Evolutionary conservation across 2,797 vertebrate species (phyloP).

Genomic region (Pseudochaenichthys georgianus): DNA sequence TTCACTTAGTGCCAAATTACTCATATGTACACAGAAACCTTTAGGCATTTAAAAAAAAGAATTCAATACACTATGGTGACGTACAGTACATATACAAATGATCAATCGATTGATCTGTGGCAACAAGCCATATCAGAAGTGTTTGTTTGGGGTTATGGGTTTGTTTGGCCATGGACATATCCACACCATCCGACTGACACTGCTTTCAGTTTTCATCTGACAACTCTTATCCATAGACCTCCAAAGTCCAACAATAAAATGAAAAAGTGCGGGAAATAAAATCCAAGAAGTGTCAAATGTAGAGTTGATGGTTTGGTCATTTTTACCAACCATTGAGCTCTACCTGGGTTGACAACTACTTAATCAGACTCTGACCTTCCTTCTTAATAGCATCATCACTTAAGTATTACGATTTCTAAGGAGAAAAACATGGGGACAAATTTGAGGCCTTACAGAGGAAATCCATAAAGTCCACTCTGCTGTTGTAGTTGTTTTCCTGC

Average conservation of each 20-base stretch:
- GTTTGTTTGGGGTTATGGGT: constrained; percentile 13
- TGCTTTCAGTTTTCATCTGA: constrained; percentile 5
- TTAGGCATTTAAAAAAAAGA: constrained; percentile 22
- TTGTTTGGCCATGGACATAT: constrained; percentile 17
- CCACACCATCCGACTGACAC: constrained; percentile 10
- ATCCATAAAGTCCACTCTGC: constrained; percentile 16
- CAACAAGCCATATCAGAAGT: constrained; percentile 15
- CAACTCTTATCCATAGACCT: constrained; percentile 1
- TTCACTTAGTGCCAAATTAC: constrained; percentile 38
- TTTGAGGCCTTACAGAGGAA: constrained; percentile 21
- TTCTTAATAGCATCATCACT: constrained; percentile 11
- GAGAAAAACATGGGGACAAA: constrained; percentile 22
- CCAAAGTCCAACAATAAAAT: constrained; percentile 18
- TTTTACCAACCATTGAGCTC: constrained; percentile 16
- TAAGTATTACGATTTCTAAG: constrained; percentile 10
- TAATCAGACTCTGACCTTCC: neutral
- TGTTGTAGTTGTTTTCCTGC: constrained; percentile 38
- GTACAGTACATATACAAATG: constrained; percentile 9
- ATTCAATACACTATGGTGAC: constrained; percentile 33
- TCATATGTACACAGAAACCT: constrained; percentile 20
- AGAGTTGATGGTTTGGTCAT: constrained; percentile 3
- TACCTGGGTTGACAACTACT: neutral
- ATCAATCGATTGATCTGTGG: constrained; percentile 35
- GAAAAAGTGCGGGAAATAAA: neutral
- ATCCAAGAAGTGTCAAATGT: neutral